Conservation (phyloP, 2,888 invertebrate species). For the Drosophila demipolita region DNA sequence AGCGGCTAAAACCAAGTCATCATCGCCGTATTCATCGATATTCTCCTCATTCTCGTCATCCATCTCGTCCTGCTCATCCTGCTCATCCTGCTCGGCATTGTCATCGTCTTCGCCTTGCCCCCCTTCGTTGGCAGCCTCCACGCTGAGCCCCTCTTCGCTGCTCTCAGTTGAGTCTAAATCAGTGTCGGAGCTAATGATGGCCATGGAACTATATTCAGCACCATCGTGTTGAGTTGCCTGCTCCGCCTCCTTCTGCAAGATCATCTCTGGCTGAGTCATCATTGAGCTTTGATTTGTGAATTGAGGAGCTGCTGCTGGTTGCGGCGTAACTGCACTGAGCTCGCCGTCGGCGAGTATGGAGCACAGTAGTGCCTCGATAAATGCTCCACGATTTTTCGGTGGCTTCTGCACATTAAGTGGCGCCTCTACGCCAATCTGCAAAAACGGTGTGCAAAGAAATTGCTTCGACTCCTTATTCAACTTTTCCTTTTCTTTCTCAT, state of each 20-base stretch:
- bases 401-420: no score
- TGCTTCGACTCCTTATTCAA: neutral
- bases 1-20: neutral
- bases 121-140: neutral
- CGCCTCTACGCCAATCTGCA: neutral
- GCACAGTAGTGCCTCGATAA: conserved; percentile 52
- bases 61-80: neutral
- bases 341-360: conserved; percentile 58
- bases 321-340: conserved; percentile 4
- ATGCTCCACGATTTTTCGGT: neutral
- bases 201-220: neutral
- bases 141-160: neutral
- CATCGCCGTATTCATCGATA: neutral
- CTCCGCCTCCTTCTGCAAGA: neutral
- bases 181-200: neutral
- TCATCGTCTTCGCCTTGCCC: neutral
- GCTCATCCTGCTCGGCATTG: neutral
- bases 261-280: neutral
- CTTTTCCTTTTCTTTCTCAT: neutral
- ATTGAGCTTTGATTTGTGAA: neutral
- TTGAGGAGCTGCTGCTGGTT: neutral
- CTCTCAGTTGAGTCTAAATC: conserved; percentile 21
- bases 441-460: conserved; percentile 24
- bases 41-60: neutral
- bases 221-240: neutral